Evolutionary conservation across 2,797 vertebrate genomes (phyloP).

Genomic region (Oryzias dopingdopingensis): DNA sequence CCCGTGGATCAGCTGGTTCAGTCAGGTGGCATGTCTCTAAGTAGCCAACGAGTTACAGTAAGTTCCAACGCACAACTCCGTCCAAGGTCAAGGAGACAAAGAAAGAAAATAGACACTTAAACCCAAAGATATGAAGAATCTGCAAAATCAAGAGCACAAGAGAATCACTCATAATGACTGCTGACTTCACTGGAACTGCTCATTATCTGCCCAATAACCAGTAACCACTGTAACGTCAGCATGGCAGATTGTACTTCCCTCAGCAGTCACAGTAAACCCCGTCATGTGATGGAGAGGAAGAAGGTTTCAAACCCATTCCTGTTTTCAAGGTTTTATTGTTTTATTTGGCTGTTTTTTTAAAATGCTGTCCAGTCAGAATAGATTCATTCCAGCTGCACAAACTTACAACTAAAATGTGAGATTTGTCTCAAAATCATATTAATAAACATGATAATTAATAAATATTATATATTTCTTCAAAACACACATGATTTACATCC

Average conservation of each 20-base stretch:
- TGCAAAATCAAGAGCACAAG: slow-evolving; percentile 8
- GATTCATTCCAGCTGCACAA: too few species aligned
- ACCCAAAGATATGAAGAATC: slow-evolving; percentile 24
- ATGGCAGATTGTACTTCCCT: slow-evolving; percentile 33
- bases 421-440: too few species aligned
- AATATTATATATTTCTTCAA: too few species aligned
- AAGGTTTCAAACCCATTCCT: too few species aligned
- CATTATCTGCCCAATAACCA: slow-evolving; percentile 49
- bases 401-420: too few species aligned
- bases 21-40: slow-evolving; percentile 55
- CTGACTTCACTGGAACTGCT: slow-evolving; percentile 34
- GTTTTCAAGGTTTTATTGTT: too few species aligned
- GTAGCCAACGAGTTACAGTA: slow-evolving; percentile 35
- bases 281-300: slow-evolving; percentile 29
- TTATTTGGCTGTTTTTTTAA: too few species aligned
- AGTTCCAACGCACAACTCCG: slow-evolving; percentile 57
- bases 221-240: slow-evolving; percentile 49
- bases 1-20: slow-evolving; percentile 66
- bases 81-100: slow-evolving; percentile 68
- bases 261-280: slow-evolving; percentile 18
- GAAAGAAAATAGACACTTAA: slow-evolving; percentile 13
- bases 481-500: too few species aligned
- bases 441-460: too few species aligned
- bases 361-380: too few species aligned
- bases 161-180: slow-evolving; percentile 34